Conservation (phyloP, 2,797 vertebrate genomes). For the Tokudaia tokunoshimensis region DNA sequence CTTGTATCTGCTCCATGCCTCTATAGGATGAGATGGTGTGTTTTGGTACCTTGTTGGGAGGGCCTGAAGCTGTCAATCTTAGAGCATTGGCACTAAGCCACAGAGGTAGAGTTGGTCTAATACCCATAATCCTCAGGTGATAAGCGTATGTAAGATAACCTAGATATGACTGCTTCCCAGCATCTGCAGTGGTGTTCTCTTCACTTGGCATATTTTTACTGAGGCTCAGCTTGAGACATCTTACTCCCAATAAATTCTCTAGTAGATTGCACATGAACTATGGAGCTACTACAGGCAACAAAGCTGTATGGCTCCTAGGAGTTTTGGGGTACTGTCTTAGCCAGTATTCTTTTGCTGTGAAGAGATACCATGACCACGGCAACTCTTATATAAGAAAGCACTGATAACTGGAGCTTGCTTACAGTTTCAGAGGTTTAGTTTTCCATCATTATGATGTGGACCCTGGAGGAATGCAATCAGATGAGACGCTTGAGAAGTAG, state of each 20-base stretch:
- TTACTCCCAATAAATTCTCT: not conserved
- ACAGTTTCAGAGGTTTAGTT: not conserved
- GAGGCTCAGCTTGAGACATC: not conserved
- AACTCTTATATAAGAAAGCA: not conserved
- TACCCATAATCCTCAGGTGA: not conserved
- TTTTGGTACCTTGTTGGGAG: not conserved
- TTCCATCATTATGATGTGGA: not conserved
- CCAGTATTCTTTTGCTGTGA: not conserved
- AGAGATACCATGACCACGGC: not conserved
- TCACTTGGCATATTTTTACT: not conserved
- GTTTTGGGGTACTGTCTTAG: not conserved
- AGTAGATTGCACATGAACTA: not conserved
- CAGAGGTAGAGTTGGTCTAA: not conserved
- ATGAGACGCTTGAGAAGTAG: not conserved
- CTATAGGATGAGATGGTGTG: not conserved
- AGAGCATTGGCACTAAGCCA: conserved; percentile 17
- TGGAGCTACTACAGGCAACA: not conserved
- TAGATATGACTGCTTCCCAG: not conserved
- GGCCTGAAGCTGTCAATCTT: not conserved
- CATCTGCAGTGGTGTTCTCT: not conserved
- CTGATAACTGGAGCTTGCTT: not conserved
- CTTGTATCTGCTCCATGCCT: not conserved
- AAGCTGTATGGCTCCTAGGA: not conserved
- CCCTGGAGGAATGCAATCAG: not conserved
- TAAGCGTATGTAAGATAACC: not conserved